Evolutionary conservation across 1,140 invertebrate species (phyloP).

Genomic region (Daktulosphaira vitifoliae): DNA sequence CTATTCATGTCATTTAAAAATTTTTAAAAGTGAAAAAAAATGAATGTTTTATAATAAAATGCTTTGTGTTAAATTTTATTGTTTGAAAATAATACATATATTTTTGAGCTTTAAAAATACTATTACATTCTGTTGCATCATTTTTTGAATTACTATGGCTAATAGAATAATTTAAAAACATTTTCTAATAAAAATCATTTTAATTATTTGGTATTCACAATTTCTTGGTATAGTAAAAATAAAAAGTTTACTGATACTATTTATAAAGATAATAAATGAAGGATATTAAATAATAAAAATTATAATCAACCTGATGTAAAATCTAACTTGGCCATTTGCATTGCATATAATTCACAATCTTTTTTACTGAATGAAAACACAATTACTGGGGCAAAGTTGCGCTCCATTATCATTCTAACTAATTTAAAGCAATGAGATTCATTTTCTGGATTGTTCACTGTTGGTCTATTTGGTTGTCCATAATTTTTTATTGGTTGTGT

Average conservation of each 20-base stretch:
- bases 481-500: constrained; percentile 70
- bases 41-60: no score
- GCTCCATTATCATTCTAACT: constrained; percentile 98
- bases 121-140: no score
- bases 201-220: no score
- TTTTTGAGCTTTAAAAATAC: no score
- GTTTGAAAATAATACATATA: no score
- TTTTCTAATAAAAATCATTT: no score
- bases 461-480: constrained; percentile 54
- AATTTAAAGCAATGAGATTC: constrained; percentile 92
- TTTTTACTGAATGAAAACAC: constrained; percentile 99
- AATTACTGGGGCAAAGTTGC: constrained; percentile 94
- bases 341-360: constrained; percentile 94
- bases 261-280: constrained; percentile 22
- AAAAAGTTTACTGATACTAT: background rate
- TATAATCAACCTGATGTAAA: constrained; percentile 70
- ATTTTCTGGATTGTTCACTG: constrained; percentile 55
- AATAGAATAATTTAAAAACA: no score
- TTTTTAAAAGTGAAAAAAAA: no score
- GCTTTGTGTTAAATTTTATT: no score
- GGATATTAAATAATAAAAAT: background rate
- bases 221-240: no score
- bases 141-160: no score
- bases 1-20: no score
- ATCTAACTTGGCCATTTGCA: constrained; percentile 93